Conservation (phyloP, 2,113 vertebrate genomes). For the Microtus richardsoni region DNA sequence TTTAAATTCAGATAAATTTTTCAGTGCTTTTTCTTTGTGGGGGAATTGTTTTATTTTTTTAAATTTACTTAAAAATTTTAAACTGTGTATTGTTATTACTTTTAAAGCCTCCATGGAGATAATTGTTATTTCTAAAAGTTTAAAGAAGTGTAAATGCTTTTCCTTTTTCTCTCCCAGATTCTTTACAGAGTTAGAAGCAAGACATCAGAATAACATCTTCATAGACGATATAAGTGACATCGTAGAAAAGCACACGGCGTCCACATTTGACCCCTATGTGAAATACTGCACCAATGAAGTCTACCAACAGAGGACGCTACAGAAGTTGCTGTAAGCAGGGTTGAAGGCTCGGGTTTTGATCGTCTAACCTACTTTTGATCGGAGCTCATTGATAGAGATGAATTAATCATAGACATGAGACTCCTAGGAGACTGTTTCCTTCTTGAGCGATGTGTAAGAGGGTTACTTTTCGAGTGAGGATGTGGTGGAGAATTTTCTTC, state of each 20-base stretch:
- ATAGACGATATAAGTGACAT: slow-evolving; percentile 97
- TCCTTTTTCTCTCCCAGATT: slow-evolving; percentile 87
- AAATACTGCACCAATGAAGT: slow-evolving; percentile 99
- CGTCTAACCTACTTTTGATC: not conserved
- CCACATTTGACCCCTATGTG: slow-evolving; percentile 95
- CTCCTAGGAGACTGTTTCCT: not conserved
- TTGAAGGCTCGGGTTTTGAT: not conserved
- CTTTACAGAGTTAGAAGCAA: slow-evolving; percentile 94
- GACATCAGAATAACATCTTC: slow-evolving; percentile 92
- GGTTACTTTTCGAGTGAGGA: not conserved
- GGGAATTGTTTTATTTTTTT: not conserved
- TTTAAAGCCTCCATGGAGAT: not conserved
- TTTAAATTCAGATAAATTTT: not conserved
- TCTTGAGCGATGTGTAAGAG: not conserved
- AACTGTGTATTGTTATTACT: not conserved
- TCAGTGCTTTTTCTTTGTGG: not conserved
- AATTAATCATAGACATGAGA: not conserved
- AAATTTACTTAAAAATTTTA: not conserved
- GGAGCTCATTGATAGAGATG: not conserved
- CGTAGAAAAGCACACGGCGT: slow-evolving; percentile 90
- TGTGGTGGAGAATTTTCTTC: not conserved
- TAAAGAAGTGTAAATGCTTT: not conserved
- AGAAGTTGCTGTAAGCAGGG: slow-evolving; percentile 93
- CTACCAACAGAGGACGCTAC: slow-evolving; percentile 97
- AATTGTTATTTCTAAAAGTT: not conserved